Evolutionary conservation across 2,797 vertebrate species (phyloP).

Genomic region (Manis pentadactyla): DNA sequence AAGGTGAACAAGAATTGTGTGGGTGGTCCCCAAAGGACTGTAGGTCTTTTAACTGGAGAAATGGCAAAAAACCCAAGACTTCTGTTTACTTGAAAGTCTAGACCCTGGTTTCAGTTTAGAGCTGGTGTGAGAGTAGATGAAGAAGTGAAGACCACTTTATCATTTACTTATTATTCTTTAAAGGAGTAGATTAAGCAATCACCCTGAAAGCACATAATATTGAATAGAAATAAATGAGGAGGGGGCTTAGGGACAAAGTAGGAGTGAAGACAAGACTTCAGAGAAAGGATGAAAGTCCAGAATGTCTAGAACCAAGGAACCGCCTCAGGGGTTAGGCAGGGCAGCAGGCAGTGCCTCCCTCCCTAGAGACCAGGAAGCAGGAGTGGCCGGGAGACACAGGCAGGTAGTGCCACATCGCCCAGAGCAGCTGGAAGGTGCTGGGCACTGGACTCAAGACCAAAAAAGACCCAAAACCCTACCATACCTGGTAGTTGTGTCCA

Average conservation of each 20-base stretch:
- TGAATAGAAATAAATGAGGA: neutral
- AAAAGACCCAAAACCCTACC: neutral
- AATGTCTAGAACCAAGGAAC: neutral
- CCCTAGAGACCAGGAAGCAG: neutral
- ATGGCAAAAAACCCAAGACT: neutral
- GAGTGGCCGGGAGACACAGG: neutral
- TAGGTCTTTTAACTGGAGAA: neutral
- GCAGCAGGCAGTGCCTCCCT: neutral
- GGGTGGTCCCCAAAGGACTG: neutral
- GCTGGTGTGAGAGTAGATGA: neutral
- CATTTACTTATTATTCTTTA: constrained; percentile 5
- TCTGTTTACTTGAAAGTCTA: constrained; percentile 18
- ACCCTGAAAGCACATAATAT: neutral
- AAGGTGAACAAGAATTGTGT: neutral
- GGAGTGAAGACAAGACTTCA: neutral
- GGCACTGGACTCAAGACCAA: neutral
- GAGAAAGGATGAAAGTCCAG: neutral
- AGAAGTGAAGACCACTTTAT: neutral
- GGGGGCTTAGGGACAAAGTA: neutral
- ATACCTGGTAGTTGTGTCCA: neutral
- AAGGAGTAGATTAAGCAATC: neutral
- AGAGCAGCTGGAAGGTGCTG: neutral
- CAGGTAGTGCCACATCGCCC: neutral
- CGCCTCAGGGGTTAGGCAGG: neutral
- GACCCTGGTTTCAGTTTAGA: neutral